phyloP scores from a whole-genome alignment of 2,888 invertebrate species.

The Xylota sylvarum region DNA sequence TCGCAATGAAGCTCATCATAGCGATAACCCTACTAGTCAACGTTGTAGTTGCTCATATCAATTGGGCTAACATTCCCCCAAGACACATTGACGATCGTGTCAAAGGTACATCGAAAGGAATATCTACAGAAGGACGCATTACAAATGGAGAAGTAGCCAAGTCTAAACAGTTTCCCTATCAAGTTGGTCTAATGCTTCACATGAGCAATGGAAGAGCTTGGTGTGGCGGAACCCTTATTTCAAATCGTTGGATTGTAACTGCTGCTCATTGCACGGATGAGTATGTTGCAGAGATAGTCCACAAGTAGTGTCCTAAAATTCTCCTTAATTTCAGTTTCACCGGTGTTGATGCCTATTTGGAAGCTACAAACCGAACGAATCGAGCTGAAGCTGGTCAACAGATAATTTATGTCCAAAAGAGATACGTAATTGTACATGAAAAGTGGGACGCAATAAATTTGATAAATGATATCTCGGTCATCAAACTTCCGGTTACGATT shows the following conservation, averaged over 20 bases:
- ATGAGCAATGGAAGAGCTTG: conserved; percentile 78
- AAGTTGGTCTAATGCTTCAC: conserved; percentile 80
- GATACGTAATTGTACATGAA: conserved; percentile 82
- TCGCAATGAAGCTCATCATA: conserved; percentile 38
- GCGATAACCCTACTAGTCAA: conserved; percentile 15
- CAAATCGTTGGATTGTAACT: conserved; percentile 81
- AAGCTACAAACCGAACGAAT: conserved; percentile 80
- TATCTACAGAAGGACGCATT: conserved; percentile 79
- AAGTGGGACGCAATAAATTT: conserved; percentile 81
- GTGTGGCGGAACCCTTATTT: conserved; percentile 83
- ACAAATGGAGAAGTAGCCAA: conserved; percentile 80
- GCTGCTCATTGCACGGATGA: conserved; percentile 82
- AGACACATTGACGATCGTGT: conserved; percentile 45
- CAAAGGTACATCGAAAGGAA: neutral
- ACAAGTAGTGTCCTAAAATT: neutral
- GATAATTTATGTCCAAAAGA: conserved; percentile 78
- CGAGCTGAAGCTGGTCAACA: conserved; percentile 79
- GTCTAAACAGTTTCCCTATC: conserved; percentile 82
- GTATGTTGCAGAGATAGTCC: conserved; percentile 44
- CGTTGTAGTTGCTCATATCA: conserved; percentile 16
- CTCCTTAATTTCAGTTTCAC: conserved; percentile 77
- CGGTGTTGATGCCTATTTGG: conserved; percentile 81
- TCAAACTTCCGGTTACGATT: conserved; percentile 83
- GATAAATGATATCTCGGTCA: conserved; percentile 85
- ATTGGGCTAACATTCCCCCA: conserved; percentile 36